Evolutionary conservation across 1,140 invertebrate genomes (phyloP).

Genomic region (Oscheius sp.): DNA sequence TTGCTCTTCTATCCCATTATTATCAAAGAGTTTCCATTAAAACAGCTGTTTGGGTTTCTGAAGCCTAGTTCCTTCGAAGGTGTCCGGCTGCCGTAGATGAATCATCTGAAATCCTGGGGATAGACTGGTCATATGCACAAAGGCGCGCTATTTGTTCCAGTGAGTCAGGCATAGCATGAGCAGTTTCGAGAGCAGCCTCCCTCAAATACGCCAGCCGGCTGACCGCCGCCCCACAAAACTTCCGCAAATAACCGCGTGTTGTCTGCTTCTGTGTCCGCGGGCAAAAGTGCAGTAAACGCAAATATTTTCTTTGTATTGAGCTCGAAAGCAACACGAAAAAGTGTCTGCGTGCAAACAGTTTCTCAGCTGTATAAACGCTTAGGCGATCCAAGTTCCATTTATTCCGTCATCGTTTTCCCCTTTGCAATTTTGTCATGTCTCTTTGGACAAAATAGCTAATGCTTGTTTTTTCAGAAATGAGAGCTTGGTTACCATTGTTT

Average conservation of each 20-base stretch:
- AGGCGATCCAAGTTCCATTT: no score
- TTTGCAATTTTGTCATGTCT: conserved; percentile 5
- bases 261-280: neutral
- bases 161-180: neutral
- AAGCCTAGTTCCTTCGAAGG: no score
- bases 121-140: conserved; percentile 7
- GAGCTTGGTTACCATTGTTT: neutral
- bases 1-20: no score
- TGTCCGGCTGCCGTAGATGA: no score
- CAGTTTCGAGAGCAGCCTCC: conserved; percentile 1
- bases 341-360: neutral
- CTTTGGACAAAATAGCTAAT: no score
- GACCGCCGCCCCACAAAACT: neutral
- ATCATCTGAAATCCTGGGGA: neutral
- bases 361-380: no score
- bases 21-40: no score
- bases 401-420: no score
- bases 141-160: conserved; percentile 2
- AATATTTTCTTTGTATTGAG: conserved; percentile 8
- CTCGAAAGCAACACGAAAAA: neutral
- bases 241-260: neutral
- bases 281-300: neutral
- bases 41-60: no score
- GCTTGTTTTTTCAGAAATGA: neutral
- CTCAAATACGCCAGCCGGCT: neutral